Conservation (phyloP, 2,888 invertebrate species). For the Xylocampa areola region DNA sequence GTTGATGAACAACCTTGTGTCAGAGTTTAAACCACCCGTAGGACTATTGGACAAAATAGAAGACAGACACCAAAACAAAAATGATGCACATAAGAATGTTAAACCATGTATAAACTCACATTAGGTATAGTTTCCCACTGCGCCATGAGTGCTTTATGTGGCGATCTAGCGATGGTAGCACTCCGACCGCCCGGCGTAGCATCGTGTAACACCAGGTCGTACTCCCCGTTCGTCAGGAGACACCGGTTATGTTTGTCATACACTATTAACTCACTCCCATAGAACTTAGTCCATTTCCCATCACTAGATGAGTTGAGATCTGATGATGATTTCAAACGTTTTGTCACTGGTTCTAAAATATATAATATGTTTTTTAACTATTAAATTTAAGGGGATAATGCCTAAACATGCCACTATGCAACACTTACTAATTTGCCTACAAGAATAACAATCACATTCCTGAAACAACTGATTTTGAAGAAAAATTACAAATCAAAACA, state of each 20-base stretch:
- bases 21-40: no score
- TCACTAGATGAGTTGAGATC: conserved; percentile 74
- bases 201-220: conserved; percentile 96
- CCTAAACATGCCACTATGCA: background rate
- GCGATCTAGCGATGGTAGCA: conserved; percentile 82
- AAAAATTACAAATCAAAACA: conserved; percentile 12
- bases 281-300: conserved; percentile 90
- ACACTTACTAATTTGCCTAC: no score
- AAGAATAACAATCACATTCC: no score
- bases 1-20: no score
- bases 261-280: conserved; percentile 95
- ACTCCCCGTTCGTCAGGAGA: conserved; percentile 96
- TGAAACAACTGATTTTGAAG: no score
- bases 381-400: no score
- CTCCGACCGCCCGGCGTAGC: conserved; percentile 91
- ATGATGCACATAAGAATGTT: background rate
- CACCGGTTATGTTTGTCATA: conserved; percentile 97
- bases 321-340: conserved; percentile 91
- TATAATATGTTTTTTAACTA: conserved; percentile 1
- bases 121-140: conserved; percentile 91
- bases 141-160: conserved; percentile 86
- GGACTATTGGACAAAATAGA: no score
- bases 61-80: no score
- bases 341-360: conserved; percentile 91
- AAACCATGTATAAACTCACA: conserved; percentile 74